phyloP scores from a whole-genome alignment of 2,888 invertebrate genomes.

The Argyresthia albistria region DNA sequence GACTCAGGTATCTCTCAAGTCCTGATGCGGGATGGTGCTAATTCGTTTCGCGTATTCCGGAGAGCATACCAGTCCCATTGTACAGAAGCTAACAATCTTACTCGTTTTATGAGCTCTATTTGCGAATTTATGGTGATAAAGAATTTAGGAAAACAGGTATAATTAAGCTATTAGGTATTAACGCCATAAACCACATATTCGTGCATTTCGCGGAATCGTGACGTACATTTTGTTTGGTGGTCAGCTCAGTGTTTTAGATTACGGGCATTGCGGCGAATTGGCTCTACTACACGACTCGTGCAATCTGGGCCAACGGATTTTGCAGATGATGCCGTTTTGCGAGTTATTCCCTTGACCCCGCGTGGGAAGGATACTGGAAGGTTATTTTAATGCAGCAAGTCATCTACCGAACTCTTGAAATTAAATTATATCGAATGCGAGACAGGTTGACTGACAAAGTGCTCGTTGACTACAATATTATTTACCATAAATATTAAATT shows the following conservation, averaged over 20 bases:
- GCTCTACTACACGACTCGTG: not conserved
- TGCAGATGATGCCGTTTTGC: not conserved
- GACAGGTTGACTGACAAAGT: no score
- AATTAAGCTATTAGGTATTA: no score
- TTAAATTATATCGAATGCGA: no score
- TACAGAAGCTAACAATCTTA: no score
- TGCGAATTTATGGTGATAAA: no score
- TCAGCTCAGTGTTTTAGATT: not conserved
- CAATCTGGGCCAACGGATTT: not conserved
- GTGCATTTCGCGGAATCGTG: not conserved
- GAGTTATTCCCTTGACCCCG: conserved; percentile 41
- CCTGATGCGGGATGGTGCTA: not conserved
- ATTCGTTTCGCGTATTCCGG: no score
- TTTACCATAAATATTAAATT: conserved; percentile 13
- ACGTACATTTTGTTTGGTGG: not conserved
- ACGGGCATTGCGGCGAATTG: not conserved
- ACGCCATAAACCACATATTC: no score
- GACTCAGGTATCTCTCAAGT: conserved; percentile 14
- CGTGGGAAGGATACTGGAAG: conserved; percentile 41
- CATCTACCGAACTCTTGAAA: conserved; percentile 30
- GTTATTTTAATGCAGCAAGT: conserved; percentile 49
- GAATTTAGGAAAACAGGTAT: no score
- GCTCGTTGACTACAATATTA: conserved; percentile 10
- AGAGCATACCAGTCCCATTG: no score
- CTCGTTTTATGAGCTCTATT: no score